A percentile compares a stretch with the other conserved stretches of the same genome.
Conservation (phyloP, 2,888 invertebrate species). For the Eubasilissa splendida region DNA sequence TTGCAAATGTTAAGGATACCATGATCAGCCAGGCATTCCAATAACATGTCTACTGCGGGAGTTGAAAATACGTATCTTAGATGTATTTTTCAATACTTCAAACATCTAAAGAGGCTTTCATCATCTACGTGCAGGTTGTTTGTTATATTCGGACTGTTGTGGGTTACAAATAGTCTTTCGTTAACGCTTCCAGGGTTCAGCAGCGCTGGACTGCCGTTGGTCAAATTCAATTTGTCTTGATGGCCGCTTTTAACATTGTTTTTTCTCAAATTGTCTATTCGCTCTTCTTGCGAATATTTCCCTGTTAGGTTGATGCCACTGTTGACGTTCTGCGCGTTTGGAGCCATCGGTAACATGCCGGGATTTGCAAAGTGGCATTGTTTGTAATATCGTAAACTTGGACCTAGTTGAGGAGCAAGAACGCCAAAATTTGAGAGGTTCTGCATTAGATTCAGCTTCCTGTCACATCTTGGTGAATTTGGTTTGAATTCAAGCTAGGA, state of each 20-base stretch:
- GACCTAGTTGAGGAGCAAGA: constrained; percentile 43
- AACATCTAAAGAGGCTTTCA: constrained; percentile 3
- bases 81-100: too few relatives aligned
- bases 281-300: constrained; percentile 45
- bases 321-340: constrained; percentile 47
- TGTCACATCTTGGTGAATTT: constrained; percentile 52
- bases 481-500: constrained; percentile 43
- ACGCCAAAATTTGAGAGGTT: constrained; percentile 51
- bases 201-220: constrained; percentile 39
- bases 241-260: constrained; percentile 33
- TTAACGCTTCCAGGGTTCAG: constrained; percentile 45
- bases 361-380: constrained; percentile 50
- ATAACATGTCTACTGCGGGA: too few relatives aligned
- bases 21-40: too few relatives aligned
- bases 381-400: constrained; percentile 54
- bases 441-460: constrained; percentile 54
- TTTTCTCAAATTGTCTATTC: constrained; percentile 46
- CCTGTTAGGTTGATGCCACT: constrained; percentile 39
- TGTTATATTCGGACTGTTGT: constrained; percentile 61
- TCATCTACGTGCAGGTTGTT: constrained; percentile 55
- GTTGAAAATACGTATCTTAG: too few relatives aligned
- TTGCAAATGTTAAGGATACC: too few relatives aligned
- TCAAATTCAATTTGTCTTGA: constrained; percentile 41
- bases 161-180: constrained; percentile 61
- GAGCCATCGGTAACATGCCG: constrained; percentile 32